A percentile compares a stretch with the other conserved stretches of the same genome.
These are phyloP conservation scores for Drosophila birchii DNA, from an alignment of 2,888 invertebrate species.

Conservation along the genomic window DNA sequence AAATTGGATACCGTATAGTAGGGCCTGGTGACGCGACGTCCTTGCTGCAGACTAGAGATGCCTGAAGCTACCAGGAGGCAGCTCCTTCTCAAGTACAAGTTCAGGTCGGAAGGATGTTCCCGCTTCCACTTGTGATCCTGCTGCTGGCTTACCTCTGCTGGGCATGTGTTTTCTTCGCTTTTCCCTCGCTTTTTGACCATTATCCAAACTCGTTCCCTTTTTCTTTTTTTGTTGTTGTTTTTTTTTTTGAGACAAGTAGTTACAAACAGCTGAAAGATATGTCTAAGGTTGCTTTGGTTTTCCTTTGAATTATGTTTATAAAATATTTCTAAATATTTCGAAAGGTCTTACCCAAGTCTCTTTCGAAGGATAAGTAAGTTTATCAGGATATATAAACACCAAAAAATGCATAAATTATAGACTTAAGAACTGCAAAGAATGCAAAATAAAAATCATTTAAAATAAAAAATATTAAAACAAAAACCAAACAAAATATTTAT, in stretches of 20 bases:
- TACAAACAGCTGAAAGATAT: conserved; percentile 9
- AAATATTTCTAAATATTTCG: background rate
- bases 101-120: conserved; percentile 24
- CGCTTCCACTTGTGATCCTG: conserved; percentile 46
- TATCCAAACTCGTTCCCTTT: conserved; percentile 70
- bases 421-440: no score
- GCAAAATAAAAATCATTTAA: background rate
- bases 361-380: no score
- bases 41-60: conserved; percentile 58
- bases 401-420: no score
- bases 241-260: conserved; percentile 34
- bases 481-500: background rate
- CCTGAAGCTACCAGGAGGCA: conserved; percentile 16
- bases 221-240: no score
- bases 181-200: conserved; percentile 70
- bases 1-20: conserved; percentile 54
- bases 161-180: conserved; percentile 62
- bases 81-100: conserved; percentile 38
- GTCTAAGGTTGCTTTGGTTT: conserved; percentile 31
- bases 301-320: background rate
- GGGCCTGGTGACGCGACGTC: conserved; percentile 45
- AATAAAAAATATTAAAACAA: background rate
- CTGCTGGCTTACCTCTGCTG: conserved; percentile 70
- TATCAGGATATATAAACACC: no score
- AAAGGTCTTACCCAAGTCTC: no score